Conservation (phyloP, 2,888 invertebrate genomes). For the Alviniconcha strummeri region DNA sequence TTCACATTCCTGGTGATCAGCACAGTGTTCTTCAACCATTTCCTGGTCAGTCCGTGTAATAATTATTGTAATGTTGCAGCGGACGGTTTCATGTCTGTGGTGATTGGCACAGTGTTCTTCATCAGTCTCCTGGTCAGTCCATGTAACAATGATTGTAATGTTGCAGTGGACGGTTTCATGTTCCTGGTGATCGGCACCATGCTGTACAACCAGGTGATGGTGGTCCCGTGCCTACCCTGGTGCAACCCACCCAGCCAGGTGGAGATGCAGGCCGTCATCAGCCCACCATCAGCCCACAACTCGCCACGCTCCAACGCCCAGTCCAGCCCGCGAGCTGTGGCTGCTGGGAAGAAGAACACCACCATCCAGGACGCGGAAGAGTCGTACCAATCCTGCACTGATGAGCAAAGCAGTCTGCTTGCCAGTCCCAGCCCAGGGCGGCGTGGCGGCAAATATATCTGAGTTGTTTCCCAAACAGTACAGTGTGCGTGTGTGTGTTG, state of each 20-base stretch:
- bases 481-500: background rate
- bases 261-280: constrained; percentile 13
- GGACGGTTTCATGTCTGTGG: too few species aligned
- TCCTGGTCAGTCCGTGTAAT: too few species aligned
- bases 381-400: constrained; percentile 31
- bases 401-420: constrained; percentile 7
- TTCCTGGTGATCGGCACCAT: constrained; percentile 68
- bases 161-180: constrained; percentile 68
- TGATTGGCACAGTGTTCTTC: too few species aligned
- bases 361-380: constrained; percentile 19
- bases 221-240: constrained; percentile 61
- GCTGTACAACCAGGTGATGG: constrained; percentile 64
- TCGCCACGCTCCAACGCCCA: background rate
- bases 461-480: too few species aligned
- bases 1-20: too few species aligned
- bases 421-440: too few species aligned
- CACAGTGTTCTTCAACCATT: too few species aligned
- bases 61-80: too few species aligned
- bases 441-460: too few species aligned
- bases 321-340: background rate
- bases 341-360: background rate
- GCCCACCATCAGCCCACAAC: background rate
- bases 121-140: too few species aligned
- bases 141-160: too few species aligned
- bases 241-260: constrained; percentile 33